Percentiles rank a stretch among this genome's conserved stretches.
phyloP scores from a whole-genome alignment of 2,113 vertebrate genomes.

The Brachypodius melanocephalos region DNA sequence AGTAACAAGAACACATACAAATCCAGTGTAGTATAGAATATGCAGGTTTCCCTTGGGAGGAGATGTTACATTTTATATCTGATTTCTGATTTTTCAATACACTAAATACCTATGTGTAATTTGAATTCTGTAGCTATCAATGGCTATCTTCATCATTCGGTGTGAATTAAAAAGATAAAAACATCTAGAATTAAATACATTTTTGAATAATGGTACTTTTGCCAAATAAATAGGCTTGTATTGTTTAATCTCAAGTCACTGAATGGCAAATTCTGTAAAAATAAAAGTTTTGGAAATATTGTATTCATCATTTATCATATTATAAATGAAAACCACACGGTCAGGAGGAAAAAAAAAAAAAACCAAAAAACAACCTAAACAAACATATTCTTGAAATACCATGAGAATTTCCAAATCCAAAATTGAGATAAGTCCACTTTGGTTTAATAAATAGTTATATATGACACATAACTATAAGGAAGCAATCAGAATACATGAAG shows the following conservation, averaged over 20 bases:
- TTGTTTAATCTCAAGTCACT: background rate
- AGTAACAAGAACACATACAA: background rate
- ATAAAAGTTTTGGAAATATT: background rate
- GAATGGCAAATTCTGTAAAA: background rate
- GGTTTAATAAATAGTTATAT: background rate
- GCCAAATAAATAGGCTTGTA: background rate
- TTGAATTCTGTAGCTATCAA: background rate
- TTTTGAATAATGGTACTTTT: background rate
- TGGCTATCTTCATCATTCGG: background rate
- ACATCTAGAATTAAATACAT: background rate
- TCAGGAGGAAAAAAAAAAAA: background rate
- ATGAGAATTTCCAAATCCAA: background rate
- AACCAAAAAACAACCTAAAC: no score
- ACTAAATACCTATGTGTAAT: background rate
- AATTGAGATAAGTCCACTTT: background rate
- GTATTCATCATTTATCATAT: background rate
- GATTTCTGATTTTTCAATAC: background rate
- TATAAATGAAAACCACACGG: background rate
- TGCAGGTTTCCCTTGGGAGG: fast-evolving
- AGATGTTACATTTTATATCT: background rate
- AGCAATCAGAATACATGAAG: background rate
- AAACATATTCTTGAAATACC: background rate
- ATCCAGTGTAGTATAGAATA: background rate
- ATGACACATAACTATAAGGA: background rate
- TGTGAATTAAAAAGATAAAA: background rate